Percentiles rank a stretch among this genome's conserved stretches.
phyloP scores from a whole-genome alignment of 2,888 invertebrate species.

The Sericinus montela region DNA sequence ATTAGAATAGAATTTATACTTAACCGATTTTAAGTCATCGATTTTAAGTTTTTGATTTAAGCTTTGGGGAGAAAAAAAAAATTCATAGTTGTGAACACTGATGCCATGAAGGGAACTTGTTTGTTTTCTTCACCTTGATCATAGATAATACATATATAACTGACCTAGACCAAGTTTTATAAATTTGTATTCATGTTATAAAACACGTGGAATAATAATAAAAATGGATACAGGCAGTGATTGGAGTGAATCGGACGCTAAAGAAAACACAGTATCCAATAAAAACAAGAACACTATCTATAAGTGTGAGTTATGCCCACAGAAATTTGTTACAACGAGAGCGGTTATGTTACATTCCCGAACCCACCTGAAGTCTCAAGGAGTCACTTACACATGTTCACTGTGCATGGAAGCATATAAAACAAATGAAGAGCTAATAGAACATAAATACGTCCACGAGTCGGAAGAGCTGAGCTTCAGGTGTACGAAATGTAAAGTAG shows the following conservation, averaged over 20 bases:
- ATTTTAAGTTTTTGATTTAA: no score
- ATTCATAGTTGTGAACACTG: no score
- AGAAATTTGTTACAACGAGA: not conserved
- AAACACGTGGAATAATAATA: no score
- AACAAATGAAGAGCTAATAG: conserved; percentile 28
- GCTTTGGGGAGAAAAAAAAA: no score
- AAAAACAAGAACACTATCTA: not conserved
- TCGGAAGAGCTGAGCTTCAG: conserved; percentile 24
- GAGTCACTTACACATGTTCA: conserved; percentile 1
- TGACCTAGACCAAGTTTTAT: no score
- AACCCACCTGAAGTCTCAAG: not conserved
- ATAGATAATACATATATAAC: no score
- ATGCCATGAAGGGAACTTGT: no score
- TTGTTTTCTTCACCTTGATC: no score
- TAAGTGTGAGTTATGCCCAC: not conserved
- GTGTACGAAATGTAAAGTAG: conserved; percentile 31
- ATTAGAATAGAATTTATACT: no score
- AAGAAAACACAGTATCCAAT: not conserved
- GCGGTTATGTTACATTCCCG: not conserved
- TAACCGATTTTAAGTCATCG: no score
- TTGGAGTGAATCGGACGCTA: not conserved
- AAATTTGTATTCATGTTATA: no score
- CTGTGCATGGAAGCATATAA: conserved; percentile 22
- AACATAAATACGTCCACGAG: conserved; percentile 29
- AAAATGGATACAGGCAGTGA: not conserved